A percentile compares a stretch with the other conserved stretches of the same genome.
Conservation (phyloP, 2,888 invertebrate genomes). For the Agonum fuliginosum region DNA sequence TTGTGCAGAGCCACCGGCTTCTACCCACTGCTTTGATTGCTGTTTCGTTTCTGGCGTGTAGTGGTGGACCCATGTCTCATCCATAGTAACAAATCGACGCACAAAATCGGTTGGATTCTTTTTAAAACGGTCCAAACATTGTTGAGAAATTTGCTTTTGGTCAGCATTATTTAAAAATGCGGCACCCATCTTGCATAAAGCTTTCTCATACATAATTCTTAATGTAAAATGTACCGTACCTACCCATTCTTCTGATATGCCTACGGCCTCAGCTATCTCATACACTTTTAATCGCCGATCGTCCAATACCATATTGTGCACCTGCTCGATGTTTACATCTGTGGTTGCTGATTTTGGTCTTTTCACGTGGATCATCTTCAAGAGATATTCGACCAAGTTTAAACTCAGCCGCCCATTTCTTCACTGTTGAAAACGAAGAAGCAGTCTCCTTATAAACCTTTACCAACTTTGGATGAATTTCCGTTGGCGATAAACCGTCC, state of each 20-base stretch:
- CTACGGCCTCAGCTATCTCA: slow-evolving; percentile 42
- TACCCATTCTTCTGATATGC: not conserved
- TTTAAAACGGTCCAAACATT: slow-evolving; percentile 57
- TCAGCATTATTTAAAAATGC: slow-evolving; percentile 37
- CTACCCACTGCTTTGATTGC: slow-evolving; percentile 59
- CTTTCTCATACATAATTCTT: slow-evolving; percentile 57
- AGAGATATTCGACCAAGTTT: slow-evolving; percentile 61
- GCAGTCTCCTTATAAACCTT: slow-evolving; percentile 58
- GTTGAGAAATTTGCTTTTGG: slow-evolving; percentile 59
- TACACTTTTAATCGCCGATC: slow-evolving; percentile 43
- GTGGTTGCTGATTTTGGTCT: slow-evolving; percentile 57
- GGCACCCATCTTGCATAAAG: slow-evolving; percentile 35
- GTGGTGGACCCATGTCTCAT: slow-evolving; percentile 65
- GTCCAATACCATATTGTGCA: slow-evolving; percentile 50
- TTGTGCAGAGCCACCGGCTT: slow-evolving; percentile 60
- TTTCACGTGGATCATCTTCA: slow-evolving; percentile 61
- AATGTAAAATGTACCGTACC: too few species aligned
- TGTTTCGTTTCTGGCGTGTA: slow-evolving; percentile 63
- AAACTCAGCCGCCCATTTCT: slow-evolving; percentile 63
- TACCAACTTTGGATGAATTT: too few species aligned
- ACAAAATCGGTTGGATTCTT: slow-evolving; percentile 51
- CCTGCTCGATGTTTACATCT: slow-evolving; percentile 49
- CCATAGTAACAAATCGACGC: slow-evolving; percentile 61
- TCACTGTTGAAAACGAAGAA: slow-evolving; percentile 61
- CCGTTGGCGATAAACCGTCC: not conserved